phyloP scores from a whole-genome alignment of 2,888 invertebrate species.

The Drosophila subsilvestris region DNA sequence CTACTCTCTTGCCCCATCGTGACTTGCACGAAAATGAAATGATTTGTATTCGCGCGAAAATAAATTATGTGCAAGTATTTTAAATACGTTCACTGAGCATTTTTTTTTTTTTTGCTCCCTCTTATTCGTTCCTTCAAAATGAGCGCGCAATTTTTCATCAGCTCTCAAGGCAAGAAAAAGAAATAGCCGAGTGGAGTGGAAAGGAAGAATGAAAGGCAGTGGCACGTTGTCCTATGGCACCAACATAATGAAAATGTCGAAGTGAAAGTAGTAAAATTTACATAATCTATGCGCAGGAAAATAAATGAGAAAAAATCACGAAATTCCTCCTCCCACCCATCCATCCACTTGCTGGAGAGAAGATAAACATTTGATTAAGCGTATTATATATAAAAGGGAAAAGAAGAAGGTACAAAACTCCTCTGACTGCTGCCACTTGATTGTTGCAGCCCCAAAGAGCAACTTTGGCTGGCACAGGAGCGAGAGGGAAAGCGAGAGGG shows the following conservation, averaged over 20 bases:
- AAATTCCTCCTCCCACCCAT: constrained; percentile 4
- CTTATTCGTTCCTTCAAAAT: constrained; percentile 44
- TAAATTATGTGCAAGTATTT: constrained; percentile 80
- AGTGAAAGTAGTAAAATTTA: constrained; percentile 79
- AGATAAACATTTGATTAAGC: constrained; percentile 79
- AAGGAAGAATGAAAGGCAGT: constrained; percentile 32
- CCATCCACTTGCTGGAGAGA: constrained; percentile 36
- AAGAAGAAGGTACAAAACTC: constrained; percentile 26
- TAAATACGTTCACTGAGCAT: constrained; percentile 70
- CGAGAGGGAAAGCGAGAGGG: constrained; percentile 20
- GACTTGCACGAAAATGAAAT: constrained; percentile 78
- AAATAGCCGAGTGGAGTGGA: not conserved
- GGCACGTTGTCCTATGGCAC: constrained; percentile 35
- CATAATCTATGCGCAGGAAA: constrained; percentile 78
- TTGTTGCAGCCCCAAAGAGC: constrained; percentile 38
- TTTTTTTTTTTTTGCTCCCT: constrained; percentile 17
- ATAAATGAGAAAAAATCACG: constrained; percentile 77
- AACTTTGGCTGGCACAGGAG: constrained; percentile 44
- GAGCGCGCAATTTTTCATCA: constrained; percentile 73
- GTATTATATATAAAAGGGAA: constrained; percentile 55
- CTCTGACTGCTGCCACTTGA: constrained; percentile 27
- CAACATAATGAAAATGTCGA: constrained; percentile 79
- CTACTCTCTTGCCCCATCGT: constrained; percentile 69
- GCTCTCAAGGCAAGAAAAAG: not conserved
- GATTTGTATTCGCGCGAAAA: constrained; percentile 77